Evolutionary conservation across 2,888 invertebrate species (phyloP).

Genomic region (Mactromeris polynyma): DNA sequence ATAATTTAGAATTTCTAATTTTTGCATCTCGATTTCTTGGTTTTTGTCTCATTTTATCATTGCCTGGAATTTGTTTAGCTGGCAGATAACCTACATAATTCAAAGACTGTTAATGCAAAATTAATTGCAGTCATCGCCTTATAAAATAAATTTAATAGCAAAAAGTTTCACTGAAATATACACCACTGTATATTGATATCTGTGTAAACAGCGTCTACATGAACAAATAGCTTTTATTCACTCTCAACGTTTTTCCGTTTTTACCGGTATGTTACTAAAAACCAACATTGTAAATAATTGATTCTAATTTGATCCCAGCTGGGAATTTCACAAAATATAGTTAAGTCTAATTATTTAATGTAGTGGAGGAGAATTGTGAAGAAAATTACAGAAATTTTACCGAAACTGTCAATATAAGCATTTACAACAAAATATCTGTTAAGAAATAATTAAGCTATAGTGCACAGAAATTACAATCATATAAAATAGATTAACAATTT

Average conservation of each 20-base stretch:
- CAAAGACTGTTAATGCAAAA: conserved; percentile 8
- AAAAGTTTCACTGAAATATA: background rate
- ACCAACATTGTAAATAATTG: background rate
- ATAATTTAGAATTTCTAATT: background rate
- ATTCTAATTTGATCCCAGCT: background rate
- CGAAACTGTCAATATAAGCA: background rate
- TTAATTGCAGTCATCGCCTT: background rate
- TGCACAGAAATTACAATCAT: no score
- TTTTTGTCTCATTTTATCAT: background rate
- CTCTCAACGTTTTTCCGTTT: background rate
- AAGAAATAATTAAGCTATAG: no score
- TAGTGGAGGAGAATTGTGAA: background rate
- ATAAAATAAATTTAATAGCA: background rate
- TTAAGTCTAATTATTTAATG: background rate
- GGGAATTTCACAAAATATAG: background rate
- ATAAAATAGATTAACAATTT: no score
- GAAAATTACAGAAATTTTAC: background rate
- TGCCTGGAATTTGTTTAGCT: background rate
- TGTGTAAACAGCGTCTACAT: background rate
- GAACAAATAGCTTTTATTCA: background rate
- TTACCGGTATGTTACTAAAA: background rate
- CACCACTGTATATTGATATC: background rate
- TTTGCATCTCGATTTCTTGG: background rate
- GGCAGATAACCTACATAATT: background rate
- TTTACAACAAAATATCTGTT: no score